Evolutionary conservation across 2,113 vertebrate species (phyloP).

Genomic region (Mormoops blainvillei): DNA sequence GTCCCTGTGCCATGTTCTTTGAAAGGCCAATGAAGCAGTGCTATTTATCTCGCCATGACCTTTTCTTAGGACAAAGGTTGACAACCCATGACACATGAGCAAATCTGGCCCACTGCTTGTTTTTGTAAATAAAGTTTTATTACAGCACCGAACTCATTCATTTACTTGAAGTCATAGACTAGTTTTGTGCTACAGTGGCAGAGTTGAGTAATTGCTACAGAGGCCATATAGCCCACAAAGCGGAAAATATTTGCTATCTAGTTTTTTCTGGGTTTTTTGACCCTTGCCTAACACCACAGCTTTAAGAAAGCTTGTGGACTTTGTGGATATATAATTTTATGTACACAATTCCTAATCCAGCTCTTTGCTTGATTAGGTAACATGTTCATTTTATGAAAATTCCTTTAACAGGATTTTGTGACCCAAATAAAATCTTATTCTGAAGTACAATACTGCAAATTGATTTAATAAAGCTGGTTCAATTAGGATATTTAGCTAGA

Average conservation of each 20-base stretch:
- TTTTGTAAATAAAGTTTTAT: conserved; percentile 4
- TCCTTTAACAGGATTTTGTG: not conserved
- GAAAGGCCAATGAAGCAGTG: not conserved
- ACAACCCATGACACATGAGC: not conserved
- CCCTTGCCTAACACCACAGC: not conserved
- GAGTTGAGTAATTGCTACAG: not conserved
- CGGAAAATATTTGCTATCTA: not conserved
- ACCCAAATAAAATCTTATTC: conserved; percentile 5
- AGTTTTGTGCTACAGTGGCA: not conserved
- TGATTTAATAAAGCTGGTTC: not conserved
- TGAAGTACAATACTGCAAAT: not conserved
- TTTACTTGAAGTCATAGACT: not conserved
- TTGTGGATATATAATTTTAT: not conserved
- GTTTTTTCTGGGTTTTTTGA: not conserved
- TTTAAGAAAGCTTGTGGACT: not conserved
- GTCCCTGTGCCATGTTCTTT: not conserved
- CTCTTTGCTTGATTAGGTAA: not conserved
- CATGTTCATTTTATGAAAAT: not conserved
- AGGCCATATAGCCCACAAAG: not conserved
- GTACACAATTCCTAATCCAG: not conserved
- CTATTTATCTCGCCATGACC: not conserved
- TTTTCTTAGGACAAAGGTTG: not conserved
- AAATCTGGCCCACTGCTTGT: not conserved
- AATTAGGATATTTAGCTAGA: not conserved
- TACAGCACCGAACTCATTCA: not conserved